phyloP scores from a whole-genome alignment of 2,113 vertebrate species.

The Amphiprion percula region DNA sequence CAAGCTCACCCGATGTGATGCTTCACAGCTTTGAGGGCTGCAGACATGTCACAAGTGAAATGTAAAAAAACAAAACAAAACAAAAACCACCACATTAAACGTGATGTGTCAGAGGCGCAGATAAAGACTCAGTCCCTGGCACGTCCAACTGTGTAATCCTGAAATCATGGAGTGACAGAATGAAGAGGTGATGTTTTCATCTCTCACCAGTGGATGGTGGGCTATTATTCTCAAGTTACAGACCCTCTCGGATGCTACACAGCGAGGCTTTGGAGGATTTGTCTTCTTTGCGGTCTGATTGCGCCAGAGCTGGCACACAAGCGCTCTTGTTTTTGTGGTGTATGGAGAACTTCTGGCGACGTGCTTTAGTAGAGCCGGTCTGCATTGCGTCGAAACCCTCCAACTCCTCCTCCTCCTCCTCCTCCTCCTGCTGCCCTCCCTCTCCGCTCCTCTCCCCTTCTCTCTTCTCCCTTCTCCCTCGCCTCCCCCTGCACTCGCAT shows the following conservation, averaged over 20 bases:
- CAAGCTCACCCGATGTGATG: not conserved
- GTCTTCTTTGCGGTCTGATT: constrained; percentile 70
- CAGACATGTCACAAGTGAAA: constrained; percentile 4
- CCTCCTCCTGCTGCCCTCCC: constrained; percentile 38
- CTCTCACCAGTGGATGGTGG: not conserved
- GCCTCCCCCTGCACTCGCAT: constrained; percentile 69
- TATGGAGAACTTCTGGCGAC: constrained; percentile 80
- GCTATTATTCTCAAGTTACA: not conserved
- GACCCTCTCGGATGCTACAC: not conserved
- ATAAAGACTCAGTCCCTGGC: not conserved
- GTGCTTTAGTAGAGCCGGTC: constrained; percentile 83
- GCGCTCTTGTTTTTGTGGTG: constrained; percentile 77
- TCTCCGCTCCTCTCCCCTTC: constrained; percentile 31
- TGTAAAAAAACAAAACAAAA: not conserved
- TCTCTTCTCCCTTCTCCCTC: constrained; percentile 29
- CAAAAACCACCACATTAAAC: not conserved
- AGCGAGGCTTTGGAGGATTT: constrained; percentile 6
- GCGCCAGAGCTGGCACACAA: constrained; percentile 78
- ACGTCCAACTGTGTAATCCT: not conserved
- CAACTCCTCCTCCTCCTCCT: constrained; percentile 72
- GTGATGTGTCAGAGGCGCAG: not conserved
- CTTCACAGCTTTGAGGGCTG: not conserved
- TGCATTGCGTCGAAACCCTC: constrained; percentile 89
- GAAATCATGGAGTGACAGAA: not conserved
- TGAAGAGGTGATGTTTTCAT: constrained; percentile 4